Conservation (phyloP, 2,113 vertebrate genomes). For the Echinops telfairi region DNA sequence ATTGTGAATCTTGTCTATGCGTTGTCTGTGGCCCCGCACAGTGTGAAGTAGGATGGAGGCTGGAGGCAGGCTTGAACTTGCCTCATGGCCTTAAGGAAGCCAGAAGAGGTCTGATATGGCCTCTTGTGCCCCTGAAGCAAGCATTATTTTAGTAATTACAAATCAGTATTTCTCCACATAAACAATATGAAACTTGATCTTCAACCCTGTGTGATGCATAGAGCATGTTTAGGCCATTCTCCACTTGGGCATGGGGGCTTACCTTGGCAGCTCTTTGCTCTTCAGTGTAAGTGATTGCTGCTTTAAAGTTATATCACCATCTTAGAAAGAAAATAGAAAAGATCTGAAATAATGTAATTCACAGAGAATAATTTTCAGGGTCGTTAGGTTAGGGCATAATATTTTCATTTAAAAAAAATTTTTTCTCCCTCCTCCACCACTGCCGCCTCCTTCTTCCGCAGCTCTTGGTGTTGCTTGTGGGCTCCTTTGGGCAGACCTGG, state of each 20-base stretch:
- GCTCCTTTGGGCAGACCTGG: too few relatives aligned
- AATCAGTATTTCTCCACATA: background rate
- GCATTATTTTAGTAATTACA: background rate
- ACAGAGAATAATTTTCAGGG: background rate
- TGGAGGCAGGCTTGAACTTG: too few relatives aligned
- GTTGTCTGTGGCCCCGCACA: too few relatives aligned
- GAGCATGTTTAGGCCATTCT: background rate
- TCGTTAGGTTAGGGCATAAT: background rate
- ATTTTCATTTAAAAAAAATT: conserved; percentile 4
- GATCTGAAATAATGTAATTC: background rate
- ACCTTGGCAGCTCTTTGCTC: background rate
- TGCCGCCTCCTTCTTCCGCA: too few relatives aligned
- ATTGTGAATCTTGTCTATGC: too few relatives aligned
- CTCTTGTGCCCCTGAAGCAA: background rate
- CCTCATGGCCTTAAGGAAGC: too few relatives aligned
- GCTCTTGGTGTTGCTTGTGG: too few relatives aligned
- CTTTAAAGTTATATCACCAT: background rate
- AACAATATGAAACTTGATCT: background rate
- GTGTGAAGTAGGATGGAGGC: too few relatives aligned
- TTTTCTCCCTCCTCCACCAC: background rate
- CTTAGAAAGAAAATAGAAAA: background rate
- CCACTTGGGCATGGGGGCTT: background rate
- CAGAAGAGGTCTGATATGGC: too few relatives aligned
- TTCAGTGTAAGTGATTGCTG: background rate
- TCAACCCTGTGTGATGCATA: background rate